These are phyloP conservation scores for Crypturellus undulatus DNA, from an alignment of 2,113 vertebrate species.

Conservation along the genomic window DNA sequence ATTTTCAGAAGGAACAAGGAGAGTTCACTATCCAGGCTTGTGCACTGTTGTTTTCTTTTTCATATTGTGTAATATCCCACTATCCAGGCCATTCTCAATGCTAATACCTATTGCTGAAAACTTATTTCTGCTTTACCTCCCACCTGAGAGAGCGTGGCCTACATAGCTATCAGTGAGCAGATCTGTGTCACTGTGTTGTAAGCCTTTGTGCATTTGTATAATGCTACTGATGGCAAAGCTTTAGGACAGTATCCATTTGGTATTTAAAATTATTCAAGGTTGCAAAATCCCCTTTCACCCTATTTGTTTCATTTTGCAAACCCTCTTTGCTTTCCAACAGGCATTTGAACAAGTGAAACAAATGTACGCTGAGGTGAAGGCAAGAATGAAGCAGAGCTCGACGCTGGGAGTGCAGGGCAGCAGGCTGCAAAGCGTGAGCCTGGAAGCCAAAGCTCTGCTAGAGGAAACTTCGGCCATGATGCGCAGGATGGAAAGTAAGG, in stretches of 20 bases:
- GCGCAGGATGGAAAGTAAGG: constrained; percentile 84
- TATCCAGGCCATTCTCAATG: not conserved
- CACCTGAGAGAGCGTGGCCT: not conserved
- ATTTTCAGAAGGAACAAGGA: fast-evolving
- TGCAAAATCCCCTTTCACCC: not conserved
- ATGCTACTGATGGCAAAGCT: not conserved
- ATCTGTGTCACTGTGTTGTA: fast-evolving
- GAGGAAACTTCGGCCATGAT: constrained; percentile 81
- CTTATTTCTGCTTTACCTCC: not conserved
- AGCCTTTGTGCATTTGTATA: fast-evolving
- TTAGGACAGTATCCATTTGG: not conserved
- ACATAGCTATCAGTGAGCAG: not conserved
- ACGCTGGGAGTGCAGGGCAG: constrained; percentile 58
- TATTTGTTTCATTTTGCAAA: not conserved
- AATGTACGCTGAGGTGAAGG: constrained; percentile 76
- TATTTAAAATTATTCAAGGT: fast-evolving
- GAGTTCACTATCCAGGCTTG: not conserved
- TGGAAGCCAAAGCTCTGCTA: constrained; percentile 78
- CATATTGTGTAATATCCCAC: not conserved
- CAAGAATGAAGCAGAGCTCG: constrained; percentile 15
- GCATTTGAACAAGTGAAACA: constrained; percentile 77
- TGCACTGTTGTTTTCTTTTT: fast-evolving
- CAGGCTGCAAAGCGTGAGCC: constrained; percentile 76
- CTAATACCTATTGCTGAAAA: not conserved
- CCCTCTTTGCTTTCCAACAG: constrained; percentile 57